These are phyloP conservation scores for Platorchestia sp. DNA, from an alignment of 1,140 invertebrate species.

Conservation along the genomic window DNA sequence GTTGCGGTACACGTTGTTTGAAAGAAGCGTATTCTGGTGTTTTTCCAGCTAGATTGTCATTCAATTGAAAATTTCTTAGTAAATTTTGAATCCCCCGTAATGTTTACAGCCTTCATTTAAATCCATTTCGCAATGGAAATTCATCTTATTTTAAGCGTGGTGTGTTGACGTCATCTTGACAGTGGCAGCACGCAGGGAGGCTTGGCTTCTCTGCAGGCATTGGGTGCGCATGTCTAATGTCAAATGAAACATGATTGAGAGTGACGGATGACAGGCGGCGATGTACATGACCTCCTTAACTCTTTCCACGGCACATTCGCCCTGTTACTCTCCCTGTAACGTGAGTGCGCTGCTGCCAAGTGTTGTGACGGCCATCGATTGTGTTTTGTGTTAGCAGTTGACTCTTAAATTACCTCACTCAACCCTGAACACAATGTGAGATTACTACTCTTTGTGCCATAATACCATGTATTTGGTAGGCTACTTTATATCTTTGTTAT, in stretches of 20 bases:
- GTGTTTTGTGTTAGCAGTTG: not conserved
- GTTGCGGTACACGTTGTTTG: too few species aligned
- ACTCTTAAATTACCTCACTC: not conserved
- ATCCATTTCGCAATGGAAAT: too few species aligned
- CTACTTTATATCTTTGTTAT: not conserved
- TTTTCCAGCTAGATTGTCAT: too few species aligned
- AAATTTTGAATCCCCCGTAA: too few species aligned
- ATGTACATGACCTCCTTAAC: not conserved
- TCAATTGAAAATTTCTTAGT: too few species aligned
- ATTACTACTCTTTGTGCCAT: not conserved
- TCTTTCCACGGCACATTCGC: not conserved
- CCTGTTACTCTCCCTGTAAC: not conserved
- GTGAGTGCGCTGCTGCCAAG: not conserved
- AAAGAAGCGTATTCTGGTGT: too few species aligned
- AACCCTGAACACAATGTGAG: not conserved
- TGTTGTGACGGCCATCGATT: not conserved
- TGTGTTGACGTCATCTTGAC: too few species aligned
- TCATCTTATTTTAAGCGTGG: too few species aligned
- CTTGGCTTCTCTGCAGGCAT: not conserved
- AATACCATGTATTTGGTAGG: not conserved
- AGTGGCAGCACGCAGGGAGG: too few species aligned
- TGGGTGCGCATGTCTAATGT: not conserved
- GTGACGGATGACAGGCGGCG: not conserved
- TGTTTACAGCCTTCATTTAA: too few species aligned
- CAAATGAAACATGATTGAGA: not conserved